phyloP scores from a whole-genome alignment of 23 tunicate species.

The Trididemnum nubilum region DNA sequence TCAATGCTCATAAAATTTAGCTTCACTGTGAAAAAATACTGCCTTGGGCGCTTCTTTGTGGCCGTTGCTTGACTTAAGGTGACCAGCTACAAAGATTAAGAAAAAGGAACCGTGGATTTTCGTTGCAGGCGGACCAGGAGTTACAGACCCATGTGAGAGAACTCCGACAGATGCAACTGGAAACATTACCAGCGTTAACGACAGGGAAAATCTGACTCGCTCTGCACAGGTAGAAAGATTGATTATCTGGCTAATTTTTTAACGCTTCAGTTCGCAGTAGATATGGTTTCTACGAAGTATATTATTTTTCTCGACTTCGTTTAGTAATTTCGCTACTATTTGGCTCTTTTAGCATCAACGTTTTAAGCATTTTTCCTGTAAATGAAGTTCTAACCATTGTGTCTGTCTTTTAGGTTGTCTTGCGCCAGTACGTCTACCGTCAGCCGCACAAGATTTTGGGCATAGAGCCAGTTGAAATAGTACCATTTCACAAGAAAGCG shows the following conservation, averaged over 20 bases:
- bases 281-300: no score
- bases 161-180: slow-evolving; percentile 43
- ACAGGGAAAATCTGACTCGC: slow-evolving; percentile 61
- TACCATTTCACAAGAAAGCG: background rate
- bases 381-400: background rate
- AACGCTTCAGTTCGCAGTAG: background rate
- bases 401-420: slow-evolving; percentile 33
- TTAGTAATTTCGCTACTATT: no score
- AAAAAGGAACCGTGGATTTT: no score
- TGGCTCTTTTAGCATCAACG: no score
- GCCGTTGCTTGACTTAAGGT: no score
- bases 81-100: no score
- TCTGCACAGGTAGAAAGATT: slow-evolving; percentile 64
- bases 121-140: slow-evolving; percentile 38
- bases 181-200: slow-evolving; percentile 44
- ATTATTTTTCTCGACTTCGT: no score
- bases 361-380: no score
- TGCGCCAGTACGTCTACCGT: slow-evolving; percentile 55
- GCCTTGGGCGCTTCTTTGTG: no score
- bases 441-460: slow-evolving; percentile 59
- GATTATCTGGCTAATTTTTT: no score
- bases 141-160: slow-evolving; percentile 77
- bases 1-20: no score
- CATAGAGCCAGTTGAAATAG: slow-evolving; percentile 42
- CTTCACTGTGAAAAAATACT: no score